phyloP scores from a whole-genome alignment of 2,113 vertebrate species.

The Pipra filicauda region DNA sequence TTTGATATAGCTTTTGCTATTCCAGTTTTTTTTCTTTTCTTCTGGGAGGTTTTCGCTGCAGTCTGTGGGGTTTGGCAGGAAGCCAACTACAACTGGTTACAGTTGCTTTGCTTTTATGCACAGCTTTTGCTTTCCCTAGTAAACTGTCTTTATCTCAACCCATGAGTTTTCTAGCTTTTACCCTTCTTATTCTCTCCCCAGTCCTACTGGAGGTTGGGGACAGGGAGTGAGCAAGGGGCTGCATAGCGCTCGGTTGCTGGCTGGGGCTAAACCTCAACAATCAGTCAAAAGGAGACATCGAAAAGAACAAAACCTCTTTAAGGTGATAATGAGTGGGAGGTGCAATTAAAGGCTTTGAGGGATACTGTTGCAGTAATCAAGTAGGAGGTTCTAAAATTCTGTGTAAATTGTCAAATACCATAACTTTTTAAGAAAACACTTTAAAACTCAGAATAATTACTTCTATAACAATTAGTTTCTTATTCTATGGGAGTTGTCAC shows the following conservation, averaged over 20 bases:
- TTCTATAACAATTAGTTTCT: neutral
- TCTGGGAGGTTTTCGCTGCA: too few relatives aligned
- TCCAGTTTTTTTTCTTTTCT: too few relatives aligned
- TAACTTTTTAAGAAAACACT: neutral
- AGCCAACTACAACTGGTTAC: too few relatives aligned
- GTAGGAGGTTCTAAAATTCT: neutral
- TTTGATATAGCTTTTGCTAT: too few relatives aligned
- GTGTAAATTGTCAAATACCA: neutral
- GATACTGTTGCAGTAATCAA: neutral
- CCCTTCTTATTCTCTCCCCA: neutral
- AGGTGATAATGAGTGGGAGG: neutral
- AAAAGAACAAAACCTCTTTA: neutral
- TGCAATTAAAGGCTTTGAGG: neutral
- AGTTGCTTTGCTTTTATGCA: fast-evolving
- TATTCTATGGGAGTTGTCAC: neutral
- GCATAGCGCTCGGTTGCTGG: neutral
- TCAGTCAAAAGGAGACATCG: neutral
- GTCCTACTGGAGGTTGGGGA: neutral
- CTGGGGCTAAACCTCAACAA: neutral
- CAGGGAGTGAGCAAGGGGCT: neutral
- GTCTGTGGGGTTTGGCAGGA: too few relatives aligned
- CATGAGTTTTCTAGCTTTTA: neutral
- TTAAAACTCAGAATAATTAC: neutral
- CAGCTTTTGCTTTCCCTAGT: neutral
- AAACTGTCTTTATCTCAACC: neutral